Evolutionary conservation across 2,113 vertebrate species (phyloP).

Genomic region (Maccullochella peelii): DNA sequence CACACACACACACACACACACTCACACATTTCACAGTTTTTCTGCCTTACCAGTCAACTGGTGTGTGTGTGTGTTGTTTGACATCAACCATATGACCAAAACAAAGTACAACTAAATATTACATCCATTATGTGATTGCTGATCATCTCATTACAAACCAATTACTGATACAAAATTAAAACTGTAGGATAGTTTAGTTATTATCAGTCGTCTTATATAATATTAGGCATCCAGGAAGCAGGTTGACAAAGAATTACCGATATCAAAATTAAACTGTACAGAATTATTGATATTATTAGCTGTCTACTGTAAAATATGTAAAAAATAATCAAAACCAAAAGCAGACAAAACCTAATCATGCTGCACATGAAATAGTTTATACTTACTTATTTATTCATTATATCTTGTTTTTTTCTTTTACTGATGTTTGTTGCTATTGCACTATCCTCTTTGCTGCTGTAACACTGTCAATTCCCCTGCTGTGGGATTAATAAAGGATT

Average conservation of each 20-base stretch:
- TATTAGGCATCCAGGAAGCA: too few relatives aligned
- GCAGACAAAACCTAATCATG: background rate
- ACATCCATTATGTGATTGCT: background rate
- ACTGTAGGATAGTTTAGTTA: background rate
- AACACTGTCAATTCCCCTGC: too few relatives aligned
- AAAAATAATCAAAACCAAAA: background rate
- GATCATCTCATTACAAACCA: background rate
- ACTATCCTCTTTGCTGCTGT: too few relatives aligned
- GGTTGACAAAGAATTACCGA: background rate
- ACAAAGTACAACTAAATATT: background rate
- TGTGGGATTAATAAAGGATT: too few relatives aligned
- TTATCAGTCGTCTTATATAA: background rate
- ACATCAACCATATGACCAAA: background rate
- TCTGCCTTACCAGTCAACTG: background rate
- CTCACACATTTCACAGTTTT: conserved; percentile 32
- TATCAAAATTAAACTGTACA: background rate
- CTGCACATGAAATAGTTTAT: too few relatives aligned
- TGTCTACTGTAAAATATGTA: background rate
- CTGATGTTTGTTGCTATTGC: too few relatives aligned
- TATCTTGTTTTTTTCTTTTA: too few relatives aligned
- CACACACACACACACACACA: conserved; percentile 16
- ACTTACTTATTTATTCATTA: too few relatives aligned
- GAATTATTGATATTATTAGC: background rate
- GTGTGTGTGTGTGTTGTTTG: background rate
- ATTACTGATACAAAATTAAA: background rate